Evolutionary conservation across 2,888 invertebrate genomes (phyloP).

Genomic region (Tinea semifulvella): DNA sequence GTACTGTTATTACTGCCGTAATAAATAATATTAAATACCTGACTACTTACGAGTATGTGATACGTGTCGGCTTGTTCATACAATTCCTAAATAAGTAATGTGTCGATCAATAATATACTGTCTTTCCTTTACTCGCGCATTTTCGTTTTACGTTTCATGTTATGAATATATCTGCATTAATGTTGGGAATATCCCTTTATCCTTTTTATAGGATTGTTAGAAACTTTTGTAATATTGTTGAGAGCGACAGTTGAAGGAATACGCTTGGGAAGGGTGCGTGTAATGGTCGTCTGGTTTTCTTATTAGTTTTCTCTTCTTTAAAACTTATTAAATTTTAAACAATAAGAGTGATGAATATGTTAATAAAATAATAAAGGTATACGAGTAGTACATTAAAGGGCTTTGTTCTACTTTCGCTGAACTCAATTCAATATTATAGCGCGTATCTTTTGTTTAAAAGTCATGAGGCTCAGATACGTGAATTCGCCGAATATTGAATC

Average conservation of each 20-base stretch:
- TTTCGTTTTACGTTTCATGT: neutral
- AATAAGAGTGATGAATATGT: too few relatives aligned
- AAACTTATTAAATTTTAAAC: too few relatives aligned
- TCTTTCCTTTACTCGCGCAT: neutral
- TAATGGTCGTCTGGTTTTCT: too few relatives aligned
- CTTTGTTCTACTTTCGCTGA: constrained; percentile 5
- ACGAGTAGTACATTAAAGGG: neutral
- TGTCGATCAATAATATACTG: constrained; percentile 9
- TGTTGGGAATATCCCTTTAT: neutral
- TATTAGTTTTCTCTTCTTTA: too few relatives aligned
- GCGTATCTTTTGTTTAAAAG: constrained; percentile 4
- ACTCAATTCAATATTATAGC: neutral
- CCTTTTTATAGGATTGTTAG: neutral
- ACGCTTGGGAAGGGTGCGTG: too few relatives aligned
- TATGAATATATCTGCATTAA: constrained; percentile 7
- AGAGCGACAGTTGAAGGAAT: neutral
- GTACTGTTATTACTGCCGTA: neutral
- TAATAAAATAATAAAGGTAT: too few relatives aligned
- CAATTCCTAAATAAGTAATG: constrained; percentile 14
- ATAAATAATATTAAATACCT: constrained; percentile 1
- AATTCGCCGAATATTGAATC: constrained; percentile 5
- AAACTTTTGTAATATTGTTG: neutral
- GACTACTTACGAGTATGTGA: neutral
- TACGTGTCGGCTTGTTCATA: constrained; percentile 9
- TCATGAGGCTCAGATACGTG: neutral